Evolutionary conservation across 1,140 invertebrate species (phyloP).

Genomic region (Drosophila auraria): DNA sequence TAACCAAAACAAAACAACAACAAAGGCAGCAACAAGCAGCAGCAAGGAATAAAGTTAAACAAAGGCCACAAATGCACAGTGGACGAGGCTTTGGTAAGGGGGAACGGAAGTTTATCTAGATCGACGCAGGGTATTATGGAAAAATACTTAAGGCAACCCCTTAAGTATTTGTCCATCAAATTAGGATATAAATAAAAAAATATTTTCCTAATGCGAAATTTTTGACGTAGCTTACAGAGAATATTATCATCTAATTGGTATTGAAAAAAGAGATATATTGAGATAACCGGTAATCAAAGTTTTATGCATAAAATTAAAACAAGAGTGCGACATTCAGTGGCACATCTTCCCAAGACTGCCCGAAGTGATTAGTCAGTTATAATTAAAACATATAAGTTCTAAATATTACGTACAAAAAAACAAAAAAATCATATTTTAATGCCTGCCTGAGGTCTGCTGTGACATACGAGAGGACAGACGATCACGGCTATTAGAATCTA

Average conservation of each 20-base stretch:
- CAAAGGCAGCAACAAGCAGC: slow-evolving; percentile 49
- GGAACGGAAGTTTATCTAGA: background rate
- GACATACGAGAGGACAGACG: no score
- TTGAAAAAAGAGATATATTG: background rate
- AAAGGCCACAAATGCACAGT: slow-evolving; percentile 68
- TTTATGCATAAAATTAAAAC: no score
- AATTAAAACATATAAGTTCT: no score
- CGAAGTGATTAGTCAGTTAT: no score
- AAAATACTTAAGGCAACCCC: background rate
- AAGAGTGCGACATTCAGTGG: no score
- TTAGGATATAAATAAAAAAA: background rate
- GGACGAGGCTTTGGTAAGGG: background rate
- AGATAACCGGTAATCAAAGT: no score
- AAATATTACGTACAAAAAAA: no score
- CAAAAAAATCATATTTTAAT: no score
- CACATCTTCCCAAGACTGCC: no score
- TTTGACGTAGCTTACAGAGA: background rate
- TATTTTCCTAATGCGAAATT: background rate
- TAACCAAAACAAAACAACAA: slow-evolving; percentile 54
- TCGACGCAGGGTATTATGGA: background rate
- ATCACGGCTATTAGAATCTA: no score
- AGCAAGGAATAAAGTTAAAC: slow-evolving; percentile 68
- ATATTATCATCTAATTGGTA: background rate
- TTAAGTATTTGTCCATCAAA: background rate
- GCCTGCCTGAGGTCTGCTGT: no score